phyloP scores from a whole-genome alignment of 64 coral and sea anemone species.

The Exaiptasia diaphana region DNA sequence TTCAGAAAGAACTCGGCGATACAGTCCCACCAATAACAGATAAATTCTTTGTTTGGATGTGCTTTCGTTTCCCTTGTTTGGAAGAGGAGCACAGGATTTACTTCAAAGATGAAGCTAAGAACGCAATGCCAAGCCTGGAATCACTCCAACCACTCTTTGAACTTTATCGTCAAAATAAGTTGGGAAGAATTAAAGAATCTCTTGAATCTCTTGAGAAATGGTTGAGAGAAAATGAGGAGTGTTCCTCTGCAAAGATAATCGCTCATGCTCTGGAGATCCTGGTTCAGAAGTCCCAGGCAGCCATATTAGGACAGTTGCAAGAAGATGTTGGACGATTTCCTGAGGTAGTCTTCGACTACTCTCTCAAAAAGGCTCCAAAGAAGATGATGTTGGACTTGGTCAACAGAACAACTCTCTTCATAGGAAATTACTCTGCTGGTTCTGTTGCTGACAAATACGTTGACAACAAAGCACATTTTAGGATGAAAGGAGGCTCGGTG shows the following conservation, averaged over 20 bases:
- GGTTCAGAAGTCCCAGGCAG: conserved; percentile 28
- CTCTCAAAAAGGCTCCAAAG: conserved; percentile 32
- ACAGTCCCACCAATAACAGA: conserved; percentile 22
- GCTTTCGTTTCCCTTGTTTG: conserved; percentile 61
- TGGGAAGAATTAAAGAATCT: background rate
- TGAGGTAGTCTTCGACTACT: background rate
- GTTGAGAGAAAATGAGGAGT: background rate
- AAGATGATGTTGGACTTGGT: conserved; percentile 40
- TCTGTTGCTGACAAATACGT: conserved; percentile 68
- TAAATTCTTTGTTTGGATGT: conserved; percentile 66
- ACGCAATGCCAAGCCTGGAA: conserved; percentile 25
- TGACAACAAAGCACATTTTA: conserved; percentile 31
- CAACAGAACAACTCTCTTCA: conserved; percentile 20
- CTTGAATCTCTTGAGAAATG: background rate
- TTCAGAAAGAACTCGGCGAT: conserved; percentile 63
- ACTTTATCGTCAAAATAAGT: background rate
- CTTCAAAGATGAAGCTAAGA: conserved; percentile 44
- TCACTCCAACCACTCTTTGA: background rate
- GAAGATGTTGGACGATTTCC: background rate
- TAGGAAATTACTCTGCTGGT: conserved; percentile 34
- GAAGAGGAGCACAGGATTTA: conserved; percentile 24
- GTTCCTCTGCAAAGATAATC: background rate
- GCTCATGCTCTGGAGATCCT: conserved; percentile 14
- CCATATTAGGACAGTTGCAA: background rate
- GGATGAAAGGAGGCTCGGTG: background rate